Conservation (phyloP, 2,888 invertebrate species). For the Clitarchus hookeri region DNA sequence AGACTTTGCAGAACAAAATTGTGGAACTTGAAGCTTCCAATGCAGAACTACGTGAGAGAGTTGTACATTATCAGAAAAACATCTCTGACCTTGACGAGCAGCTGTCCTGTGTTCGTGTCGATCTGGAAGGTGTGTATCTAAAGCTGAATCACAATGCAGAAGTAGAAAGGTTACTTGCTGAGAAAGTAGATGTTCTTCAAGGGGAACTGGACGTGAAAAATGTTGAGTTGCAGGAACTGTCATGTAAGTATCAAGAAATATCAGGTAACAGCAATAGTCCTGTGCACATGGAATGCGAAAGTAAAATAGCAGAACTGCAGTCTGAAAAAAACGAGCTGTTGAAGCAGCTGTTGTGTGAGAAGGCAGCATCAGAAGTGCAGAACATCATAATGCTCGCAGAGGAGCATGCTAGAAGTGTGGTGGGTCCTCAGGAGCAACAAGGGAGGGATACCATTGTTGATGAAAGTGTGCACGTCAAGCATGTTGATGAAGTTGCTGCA, state of each 20-base stretch:
- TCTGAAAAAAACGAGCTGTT: constrained; percentile 48
- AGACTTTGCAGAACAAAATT: constrained; percentile 21
- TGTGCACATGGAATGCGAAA: constrained; percentile 6
- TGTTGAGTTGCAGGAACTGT: constrained; percentile 29
- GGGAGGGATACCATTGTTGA: constrained; percentile 21
- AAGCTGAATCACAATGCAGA: background rate
- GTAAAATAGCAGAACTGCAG: constrained; percentile 24
- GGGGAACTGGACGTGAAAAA: constrained; percentile 18
- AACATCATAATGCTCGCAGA: constrained; percentile 49
- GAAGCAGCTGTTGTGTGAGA: constrained; percentile 34
- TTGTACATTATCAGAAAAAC: constrained; percentile 34
- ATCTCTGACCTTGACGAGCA: constrained; percentile 21
- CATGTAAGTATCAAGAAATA: background rate
- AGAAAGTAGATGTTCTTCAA: constrained; percentile 18
- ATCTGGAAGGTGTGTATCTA: background rate
- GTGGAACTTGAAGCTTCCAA: constrained; percentile 18
- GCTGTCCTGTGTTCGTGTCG: background rate
- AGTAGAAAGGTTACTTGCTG: background rate
- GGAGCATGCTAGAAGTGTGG: constrained; percentile 32
- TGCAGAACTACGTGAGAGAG: background rate
- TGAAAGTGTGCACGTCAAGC: constrained; percentile 19
- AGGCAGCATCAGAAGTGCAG: constrained; percentile 50
- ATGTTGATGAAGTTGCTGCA: constrained; percentile 25
- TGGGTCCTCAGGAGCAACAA: background rate
- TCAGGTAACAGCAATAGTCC: background rate